Conservation (phyloP, 1,140 invertebrate genomes). For the Acromyrmex charruanus region DNA sequence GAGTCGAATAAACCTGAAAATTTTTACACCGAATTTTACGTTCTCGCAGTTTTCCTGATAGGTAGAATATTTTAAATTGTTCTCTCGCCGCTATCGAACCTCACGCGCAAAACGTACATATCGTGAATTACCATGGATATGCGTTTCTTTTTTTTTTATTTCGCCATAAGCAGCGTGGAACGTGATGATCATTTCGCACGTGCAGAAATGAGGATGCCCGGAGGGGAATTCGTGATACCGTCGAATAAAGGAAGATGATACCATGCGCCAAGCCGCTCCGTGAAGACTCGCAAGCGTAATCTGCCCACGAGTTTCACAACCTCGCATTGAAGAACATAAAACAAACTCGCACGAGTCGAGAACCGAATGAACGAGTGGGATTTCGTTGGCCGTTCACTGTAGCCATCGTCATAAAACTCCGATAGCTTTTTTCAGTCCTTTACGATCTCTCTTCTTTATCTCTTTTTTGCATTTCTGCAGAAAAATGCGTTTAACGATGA, state of each 20-base stretch:
- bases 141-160: conserved; percentile 2
- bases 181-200: not conserved
- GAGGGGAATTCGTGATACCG: conserved; percentile 50
- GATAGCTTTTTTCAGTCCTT: conserved; percentile 34
- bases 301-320: conserved; percentile 33
- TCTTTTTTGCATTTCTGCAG: not conserved
- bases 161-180: not conserved
- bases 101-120: not conserved
- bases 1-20: not conserved
- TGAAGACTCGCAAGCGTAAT: conserved; percentile 59
- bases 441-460: conserved; percentile 31
- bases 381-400: conserved; percentile 5
- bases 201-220: not conserved
- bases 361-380: conserved; percentile 45
- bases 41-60: not conserved
- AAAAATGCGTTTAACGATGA: not conserved
- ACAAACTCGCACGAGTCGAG: conserved; percentile 42
- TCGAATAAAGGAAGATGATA: conserved; percentile 55
- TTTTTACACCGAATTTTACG: not conserved
- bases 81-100: not conserved
- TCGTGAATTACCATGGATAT: not conserved
- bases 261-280: conserved; percentile 67
- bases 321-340: conserved; percentile 33
- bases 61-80: conserved; percentile 32
- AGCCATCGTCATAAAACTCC: conserved; percentile 44